Evolutionary conservation across 92 coral and sea anemone species (phyloP), one percentile per base, ranked within the genome.

Genomic region (Pocillopora meandrina): DNA sequence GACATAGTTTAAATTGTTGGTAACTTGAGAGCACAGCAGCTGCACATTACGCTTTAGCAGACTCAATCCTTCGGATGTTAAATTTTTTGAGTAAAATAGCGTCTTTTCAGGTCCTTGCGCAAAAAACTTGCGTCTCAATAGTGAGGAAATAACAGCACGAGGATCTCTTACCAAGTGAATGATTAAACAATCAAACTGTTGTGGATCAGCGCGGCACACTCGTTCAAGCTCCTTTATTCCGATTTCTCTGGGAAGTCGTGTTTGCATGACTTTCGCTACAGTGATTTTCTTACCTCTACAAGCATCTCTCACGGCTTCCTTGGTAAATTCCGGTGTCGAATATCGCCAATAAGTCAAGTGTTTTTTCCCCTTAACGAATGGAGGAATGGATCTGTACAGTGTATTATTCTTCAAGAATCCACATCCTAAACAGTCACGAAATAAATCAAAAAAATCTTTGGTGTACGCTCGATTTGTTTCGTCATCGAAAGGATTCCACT

Each of bases 121-220:
- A 18, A 23, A 34, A 35, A 78, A 78, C 56, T 26, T 16, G 5
- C 83, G 82, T 1, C 71, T 61, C 68, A 81, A 49, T 33, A 83
- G 74, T 21, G 90, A 87, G 7, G 86, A 68, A 2, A 87, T 20
- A 31, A 87, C 79, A 13, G 90, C 90, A 52, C 90, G 86, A 26
- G 90, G 90, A 55, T 87, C 90, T 55, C 90, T 83, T 0, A 81
- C 49, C 68, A 78, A 14, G 49, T 78, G 82, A 5, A 78, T 62
- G 15, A 78, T 78, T 35, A 78, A 35, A 47, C 82, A 87, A 56
- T 47, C 78, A 72, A 7, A 87, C 35, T 35, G 49, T 10, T 10
- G 6, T n/a, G 82, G 82, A 14, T 78, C 82, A 17, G 59, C 35
- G 36, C 71, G 61, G 21, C 82, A 78, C 9, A 65, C 71, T 18